Evolutionary conservation across 2,113 vertebrate species (phyloP).

Genomic region (Elephantulus edwardii): DNA sequence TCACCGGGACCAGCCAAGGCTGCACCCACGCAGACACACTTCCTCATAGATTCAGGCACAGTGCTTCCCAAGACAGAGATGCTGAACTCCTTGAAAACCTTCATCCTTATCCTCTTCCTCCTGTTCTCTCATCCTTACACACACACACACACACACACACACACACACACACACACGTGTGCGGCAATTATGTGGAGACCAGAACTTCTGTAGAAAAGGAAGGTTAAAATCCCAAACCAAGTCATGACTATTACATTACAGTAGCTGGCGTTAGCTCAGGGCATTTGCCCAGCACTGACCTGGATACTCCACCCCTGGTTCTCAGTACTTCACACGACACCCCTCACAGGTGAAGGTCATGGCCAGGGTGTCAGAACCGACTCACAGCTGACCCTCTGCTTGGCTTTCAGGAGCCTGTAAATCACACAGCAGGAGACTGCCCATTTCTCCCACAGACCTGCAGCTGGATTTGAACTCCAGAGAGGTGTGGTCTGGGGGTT

Average conservation of each 20-base stretch:
- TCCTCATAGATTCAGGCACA: background rate
- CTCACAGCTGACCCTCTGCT: no score
- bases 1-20: background rate
- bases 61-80: background rate
- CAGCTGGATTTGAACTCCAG: no score
- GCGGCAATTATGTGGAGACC: background rate
- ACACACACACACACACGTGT: background rate
- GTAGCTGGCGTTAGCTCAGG: background rate
- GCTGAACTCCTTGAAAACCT: background rate
- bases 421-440: no score
- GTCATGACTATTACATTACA: background rate
- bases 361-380: no score
- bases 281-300: background rate
- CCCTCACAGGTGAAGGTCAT: no score
- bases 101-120: background rate
- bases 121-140: background rate
- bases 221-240: background rate
- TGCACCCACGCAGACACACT: background rate
- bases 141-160: background rate
- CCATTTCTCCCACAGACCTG: no score
- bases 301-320: background rate
- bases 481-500: no score
- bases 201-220: constrained; percentile 16
- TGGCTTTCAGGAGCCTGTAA: no score
- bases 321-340: background rate